phyloP scores from a whole-genome alignment of 2,113 vertebrate species.

The Oncorhynchus nerka region DNA sequence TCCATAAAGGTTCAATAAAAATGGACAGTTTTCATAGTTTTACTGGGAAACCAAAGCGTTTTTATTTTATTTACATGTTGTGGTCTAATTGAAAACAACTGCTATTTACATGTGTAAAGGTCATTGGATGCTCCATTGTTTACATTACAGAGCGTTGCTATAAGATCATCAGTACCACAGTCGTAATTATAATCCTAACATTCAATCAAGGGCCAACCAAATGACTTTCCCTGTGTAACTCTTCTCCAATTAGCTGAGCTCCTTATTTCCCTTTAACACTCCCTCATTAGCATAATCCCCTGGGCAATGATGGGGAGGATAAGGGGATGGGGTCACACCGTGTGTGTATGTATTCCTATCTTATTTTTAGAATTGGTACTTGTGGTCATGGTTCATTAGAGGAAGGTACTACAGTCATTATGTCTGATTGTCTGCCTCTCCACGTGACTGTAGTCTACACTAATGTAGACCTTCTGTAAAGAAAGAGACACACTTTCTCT shows the following conservation, averaged over 20 bases:
- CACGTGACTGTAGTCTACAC: slow-evolving; percentile 36
- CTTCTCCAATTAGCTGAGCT: slow-evolving; percentile 63
- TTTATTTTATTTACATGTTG: not conserved
- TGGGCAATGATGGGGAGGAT: slow-evolving; percentile 49
- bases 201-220: slow-evolving; percentile 64
- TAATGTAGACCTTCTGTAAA: slow-evolving; percentile 46
- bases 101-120: not conserved
- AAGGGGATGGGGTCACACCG: slow-evolving; percentile 61
- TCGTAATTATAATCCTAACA: slow-evolving; percentile 54
- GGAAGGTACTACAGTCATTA: slow-evolving; percentile 34
- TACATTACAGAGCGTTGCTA: no score
- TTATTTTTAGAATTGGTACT: not conserved
- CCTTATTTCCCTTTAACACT: slow-evolving; percentile 64
- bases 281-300: slow-evolving; percentile 68
- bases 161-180: slow-evolving; percentile 7
- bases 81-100: not conserved
- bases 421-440: slow-evolving; percentile 48
- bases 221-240: slow-evolving; percentile 60
- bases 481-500: not conserved
- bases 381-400: slow-evolving; percentile 43
- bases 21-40: slow-evolving; percentile 21
- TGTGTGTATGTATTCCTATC: slow-evolving; percentile 20
- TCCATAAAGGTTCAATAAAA: no score
- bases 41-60: not conserved
- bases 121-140: no score